Base-by-base conservation (phyloP, 2,113 vertebrate species). In the Oriolus oriolus region DNA sequence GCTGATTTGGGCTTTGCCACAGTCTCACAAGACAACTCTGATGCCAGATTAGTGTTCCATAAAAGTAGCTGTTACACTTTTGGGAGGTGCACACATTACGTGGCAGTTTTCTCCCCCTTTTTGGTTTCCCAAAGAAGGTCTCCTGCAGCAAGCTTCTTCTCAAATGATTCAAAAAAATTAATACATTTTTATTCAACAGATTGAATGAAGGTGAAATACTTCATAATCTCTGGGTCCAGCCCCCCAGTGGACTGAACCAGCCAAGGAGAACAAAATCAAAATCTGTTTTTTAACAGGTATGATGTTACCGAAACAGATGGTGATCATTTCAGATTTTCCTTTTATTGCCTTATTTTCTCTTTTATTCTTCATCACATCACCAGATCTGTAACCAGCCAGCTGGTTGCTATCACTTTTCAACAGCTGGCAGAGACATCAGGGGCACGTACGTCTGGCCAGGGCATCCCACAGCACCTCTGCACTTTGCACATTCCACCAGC, bases 251-350 rank as follows among this genome's bases (percentile, higher is more conserved):
- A 91, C 47, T 41, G 56, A 93, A 84, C 13, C 52, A 84, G 52
- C 50, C 75, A 93, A 93, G 63, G 16, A 90, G 76, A 94, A 92
- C 41, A 93, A 90, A 96, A 93, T 47, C 21, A 90, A 94, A 96
- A 89, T 81, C 44, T 1, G 0, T 71, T 75, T 92, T 96, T 93
- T 86, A 94, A 94, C 85, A 94, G 87, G 66, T 95, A 91, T 17
- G 65, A 68, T 88, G 15, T 60, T 96, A 78, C 45, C 22, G 45
- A 96, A 92, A 78, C 93, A 97, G 88, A 96, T 88, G 82, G 87
- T 16, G 66, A 94, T 88, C 5, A 56, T 91, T 93, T 88, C 41
- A 86, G 27, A 66, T 93, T 94, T 90, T 95, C 56, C 68, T 88
- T 80, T 88, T 78, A 91, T 74, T 90, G 71, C 76, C 35, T 63